Conservation (phyloP, 2,113 vertebrate genomes). For the Danionella cerebrum region DNA sequence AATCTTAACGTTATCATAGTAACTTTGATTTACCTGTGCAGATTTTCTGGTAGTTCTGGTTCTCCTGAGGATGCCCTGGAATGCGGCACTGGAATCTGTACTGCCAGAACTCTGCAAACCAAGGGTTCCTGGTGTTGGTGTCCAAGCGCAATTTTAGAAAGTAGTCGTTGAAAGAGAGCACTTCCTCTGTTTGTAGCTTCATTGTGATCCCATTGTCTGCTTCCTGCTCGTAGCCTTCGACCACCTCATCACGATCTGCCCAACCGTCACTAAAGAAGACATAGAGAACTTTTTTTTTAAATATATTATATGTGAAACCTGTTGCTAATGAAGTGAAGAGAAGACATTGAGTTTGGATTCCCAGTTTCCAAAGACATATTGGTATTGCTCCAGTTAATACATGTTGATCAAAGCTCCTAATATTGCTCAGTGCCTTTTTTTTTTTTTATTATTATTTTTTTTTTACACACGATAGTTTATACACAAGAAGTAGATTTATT, state of each 20-base stretch:
- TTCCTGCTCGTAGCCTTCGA: slow-evolving; percentile 91
- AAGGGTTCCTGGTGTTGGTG: slow-evolving; percentile 88
- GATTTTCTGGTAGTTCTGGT: slow-evolving; percentile 84
- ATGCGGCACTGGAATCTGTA: slow-evolving; percentile 94
- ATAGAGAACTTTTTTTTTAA: too few species aligned
- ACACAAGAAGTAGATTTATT: too few species aligned
- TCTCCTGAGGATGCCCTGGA: slow-evolving; percentile 80
- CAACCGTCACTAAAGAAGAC: slow-evolving; percentile 79
- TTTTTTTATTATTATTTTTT: too few species aligned
- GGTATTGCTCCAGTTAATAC: too few species aligned
- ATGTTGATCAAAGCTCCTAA: too few species aligned
- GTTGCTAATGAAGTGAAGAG: too few species aligned
- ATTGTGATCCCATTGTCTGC: slow-evolving; percentile 96
- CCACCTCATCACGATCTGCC: slow-evolving; percentile 97
- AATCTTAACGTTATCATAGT: neutral
- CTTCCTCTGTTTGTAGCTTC: slow-evolving; percentile 89
- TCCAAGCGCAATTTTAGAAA: slow-evolving; percentile 88
- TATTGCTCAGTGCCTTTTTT: too few species aligned
- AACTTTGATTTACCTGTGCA: slow-evolving; percentile 74
- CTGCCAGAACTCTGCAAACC: slow-evolving; percentile 98
- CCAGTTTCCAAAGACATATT: too few species aligned
- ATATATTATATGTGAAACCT: too few species aligned
- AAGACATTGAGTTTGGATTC: too few species aligned
- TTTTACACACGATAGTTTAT: too few species aligned
- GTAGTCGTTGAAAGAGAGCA: slow-evolving; percentile 88